Conservation (phyloP, 2,797 vertebrate species). For the Amblyopsis hoosieri region DNA sequence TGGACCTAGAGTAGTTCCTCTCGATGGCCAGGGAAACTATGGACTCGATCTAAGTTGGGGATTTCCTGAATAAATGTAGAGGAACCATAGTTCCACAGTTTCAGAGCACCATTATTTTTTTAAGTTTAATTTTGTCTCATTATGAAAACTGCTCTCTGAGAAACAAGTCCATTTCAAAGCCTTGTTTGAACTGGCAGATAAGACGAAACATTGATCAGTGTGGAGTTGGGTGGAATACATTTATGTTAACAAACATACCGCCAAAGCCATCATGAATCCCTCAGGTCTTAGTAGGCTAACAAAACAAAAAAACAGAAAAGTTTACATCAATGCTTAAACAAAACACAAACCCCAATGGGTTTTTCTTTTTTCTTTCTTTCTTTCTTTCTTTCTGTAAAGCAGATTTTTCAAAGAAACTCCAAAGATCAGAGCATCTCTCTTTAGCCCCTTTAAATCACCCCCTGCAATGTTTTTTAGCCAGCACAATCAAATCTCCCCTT, state of each 20-base stretch:
- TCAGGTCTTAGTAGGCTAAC: constrained; percentile 23
- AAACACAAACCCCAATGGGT: constrained; percentile 46
- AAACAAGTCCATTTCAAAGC: constrained; percentile 19
- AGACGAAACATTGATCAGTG: constrained; percentile 49
- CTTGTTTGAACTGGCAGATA: constrained; percentile 8
- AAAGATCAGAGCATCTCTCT: constrained; percentile 57
- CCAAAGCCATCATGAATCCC: constrained; percentile 48
- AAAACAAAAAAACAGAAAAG: constrained; percentile 39
- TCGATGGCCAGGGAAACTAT: too few relatives aligned
- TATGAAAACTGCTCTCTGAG: constrained; percentile 3
- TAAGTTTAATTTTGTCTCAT: not conserved
- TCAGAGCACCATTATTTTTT: too few relatives aligned
- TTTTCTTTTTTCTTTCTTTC: constrained; percentile 8
- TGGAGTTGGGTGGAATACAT: constrained; percentile 38
- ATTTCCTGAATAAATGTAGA: too few relatives aligned
- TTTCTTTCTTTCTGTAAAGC: constrained; percentile 45
- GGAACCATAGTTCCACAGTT: too few relatives aligned
- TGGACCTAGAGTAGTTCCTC: too few relatives aligned
- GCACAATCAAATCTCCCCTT: constrained; percentile 37
- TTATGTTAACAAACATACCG: constrained; percentile 41
- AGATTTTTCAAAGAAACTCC: constrained; percentile 48
- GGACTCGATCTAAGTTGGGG: too few relatives aligned
- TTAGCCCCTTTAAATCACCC: constrained; percentile 50
- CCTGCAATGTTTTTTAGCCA: constrained; percentile 40
- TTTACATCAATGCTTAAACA: constrained; percentile 54